These are phyloP conservation scores for Prunella fulvescens DNA, from an alignment of 2,113 vertebrate species.

Conservation along the genomic window DNA sequence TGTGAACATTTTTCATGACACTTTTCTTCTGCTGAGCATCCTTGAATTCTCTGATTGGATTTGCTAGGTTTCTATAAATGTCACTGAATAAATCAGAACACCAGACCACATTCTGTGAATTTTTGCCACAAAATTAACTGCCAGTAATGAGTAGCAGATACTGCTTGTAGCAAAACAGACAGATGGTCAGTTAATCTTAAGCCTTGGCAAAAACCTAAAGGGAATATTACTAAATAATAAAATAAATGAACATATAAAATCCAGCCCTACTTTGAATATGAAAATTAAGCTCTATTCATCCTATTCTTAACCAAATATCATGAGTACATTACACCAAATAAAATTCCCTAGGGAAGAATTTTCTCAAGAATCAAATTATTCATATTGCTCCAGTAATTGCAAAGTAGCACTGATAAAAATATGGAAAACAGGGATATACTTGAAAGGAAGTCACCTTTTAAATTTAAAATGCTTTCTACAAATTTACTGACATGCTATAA, in stretches of 20 bases:
- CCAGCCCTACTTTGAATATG: not conserved
- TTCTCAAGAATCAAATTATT: not conserved
- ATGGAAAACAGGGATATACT: not conserved
- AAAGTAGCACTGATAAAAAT: not conserved
- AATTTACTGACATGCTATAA: not conserved
- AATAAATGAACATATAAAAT: constrained; percentile 1
- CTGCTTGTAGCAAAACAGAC: not conserved
- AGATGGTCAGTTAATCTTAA: constrained; percentile 38
- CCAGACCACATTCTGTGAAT: not conserved
- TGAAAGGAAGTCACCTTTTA: not conserved
- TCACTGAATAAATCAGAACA: constrained; percentile 1
- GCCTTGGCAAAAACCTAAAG: not conserved
- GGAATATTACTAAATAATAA: constrained; percentile 14
- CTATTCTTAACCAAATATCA: not conserved
- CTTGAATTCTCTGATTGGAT: not conserved
- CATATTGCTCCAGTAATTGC: not conserved
- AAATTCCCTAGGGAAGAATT: not conserved
- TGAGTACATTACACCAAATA: not conserved
- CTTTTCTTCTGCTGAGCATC: not conserved
- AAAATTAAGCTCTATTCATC: not conserved
- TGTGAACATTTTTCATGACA: not conserved
- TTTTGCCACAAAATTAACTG: constrained; percentile 26
- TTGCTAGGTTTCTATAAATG: not conserved
- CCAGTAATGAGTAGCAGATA: not conserved
- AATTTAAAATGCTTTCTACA: not conserved